Base-by-base conservation (phyloP, 1,140 invertebrate genomes). In the Leptestheria dahalacensis region DNA sequence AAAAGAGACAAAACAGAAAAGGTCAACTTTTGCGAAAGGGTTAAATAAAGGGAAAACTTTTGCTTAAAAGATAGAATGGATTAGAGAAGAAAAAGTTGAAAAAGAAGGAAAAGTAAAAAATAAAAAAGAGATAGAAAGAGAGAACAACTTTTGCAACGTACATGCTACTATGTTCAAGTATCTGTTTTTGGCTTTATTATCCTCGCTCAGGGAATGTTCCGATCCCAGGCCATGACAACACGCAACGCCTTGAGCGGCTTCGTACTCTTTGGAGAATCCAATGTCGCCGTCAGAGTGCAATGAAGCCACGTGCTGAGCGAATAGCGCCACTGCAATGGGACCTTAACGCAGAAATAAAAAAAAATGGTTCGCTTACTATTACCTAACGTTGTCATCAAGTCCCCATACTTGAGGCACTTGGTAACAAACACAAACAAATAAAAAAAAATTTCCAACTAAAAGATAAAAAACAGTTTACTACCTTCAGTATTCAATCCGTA, bases 91-190 rank as follows among this genome's bases (percentile, higher is more conserved):
- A 41, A 41, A 15, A 41, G 33, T 15, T 9, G 33, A 41, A 9
- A 41, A 41, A n/a, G n/a, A 15, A 41, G 6, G 33, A 41, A 9
- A 41, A 41, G 6, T 41, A 41, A 15, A 41, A 41, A 41, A 41
- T 41, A 15, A 15, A 41, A n/a, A n/a, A n/a, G n/a, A n/a, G n/a
- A n/a, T n/a, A n/a, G n/a, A n/a, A n/a, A n/a, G n/a, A n/a, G n/a
- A 41, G 33, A 15, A 9, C 15, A 41, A 41, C 6, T 41, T 41
- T 41, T 41, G 6, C 15, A 57, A 80, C 85, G 82, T 78, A 93
- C 90, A 96, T 53, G 92, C 91, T 63, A 92, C 85, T 63, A 97
- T 95, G 68, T 96, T 96, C 15, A 92, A 77, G 72, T 96, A 97
- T 72, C 93, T 79, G 75, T 96, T 96, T 73, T 96, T 96, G 57